Evolutionary conservation across 1,140 invertebrate genomes (phyloP), one percentile per base, ranked within the genome.

Genomic region (Carposina sasakii): DNA sequence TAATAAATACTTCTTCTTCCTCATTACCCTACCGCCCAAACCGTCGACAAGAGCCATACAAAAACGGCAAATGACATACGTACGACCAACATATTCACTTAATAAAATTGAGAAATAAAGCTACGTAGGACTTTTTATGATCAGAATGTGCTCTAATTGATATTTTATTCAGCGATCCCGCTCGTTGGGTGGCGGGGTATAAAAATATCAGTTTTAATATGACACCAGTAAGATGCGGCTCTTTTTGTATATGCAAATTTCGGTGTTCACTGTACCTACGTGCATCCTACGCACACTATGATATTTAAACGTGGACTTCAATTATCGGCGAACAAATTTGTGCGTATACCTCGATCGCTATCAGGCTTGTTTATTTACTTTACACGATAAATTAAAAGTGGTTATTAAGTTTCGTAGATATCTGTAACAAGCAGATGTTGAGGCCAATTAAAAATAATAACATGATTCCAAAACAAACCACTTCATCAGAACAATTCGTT

Each of bases 101-200:
- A 83, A 64, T 67, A 19, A 79, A 81, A 83, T 81, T 81, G 74
- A 79, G 72, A 83, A 74, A 73, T 83, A 72, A 76, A 77, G 61
- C 52, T 52, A n/a, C n/a, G n/a, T n/a, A n/a, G n/a, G n/a, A 67
- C 55, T 67, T 75, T 75, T 75, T 76, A 74, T 42, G 40, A 54
- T 46, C 62, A 63, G 72, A 81, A 72, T 67, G 52, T 71, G 60
- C 64, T 75, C 74, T 76, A 79, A 83, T 83, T 83, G 77, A 81
- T 76, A 79, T 81, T 79, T 78, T 72, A 81, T 77, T 75, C 75
- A 76, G 63, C 70, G 67, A 68, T 75, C 67, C 66, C 63, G 57
- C 75, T 76, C 66, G 53, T 63, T 83, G 76, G 79, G 79, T 83
- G 76, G 79, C 71, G 58, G 56, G 54, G 53, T 54, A 62, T 68